Evolutionary conservation across 2,797 vertebrate species (phyloP), one percentile per base, ranked within the genome.

Genomic region (Anguilla anguilla): DNA sequence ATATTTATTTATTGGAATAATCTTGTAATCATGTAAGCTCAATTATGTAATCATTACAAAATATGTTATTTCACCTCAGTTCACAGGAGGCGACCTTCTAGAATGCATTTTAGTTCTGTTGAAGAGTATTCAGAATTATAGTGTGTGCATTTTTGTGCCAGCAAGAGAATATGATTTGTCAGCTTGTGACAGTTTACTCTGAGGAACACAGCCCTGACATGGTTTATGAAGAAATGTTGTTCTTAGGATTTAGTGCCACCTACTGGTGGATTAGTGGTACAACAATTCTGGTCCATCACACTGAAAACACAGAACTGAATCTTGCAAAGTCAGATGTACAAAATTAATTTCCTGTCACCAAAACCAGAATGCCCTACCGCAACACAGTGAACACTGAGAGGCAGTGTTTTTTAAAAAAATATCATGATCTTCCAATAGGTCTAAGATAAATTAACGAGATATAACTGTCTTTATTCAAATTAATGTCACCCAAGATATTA

Each of bases 171-270:
- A 15, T 72, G n/a, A 49, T 81, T 46, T 82, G 17, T 82, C 39
- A 46, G 25, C 0, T 35, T 17, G 72, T 77, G 13, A 77, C 43
- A 1, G 72, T 15, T n/a, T 22, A 22, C 43, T 22, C 79, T 15
- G 1, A n/a, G 1, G 46, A 51, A n/a, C 46, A 82, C 43, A 82
- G 43, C 43, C 35, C 35, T 43, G 35, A 51, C 11, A 82, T 10
- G 17, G 13, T 79, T 79, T 43, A 49, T n/a, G 79, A n/a, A 13
- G 22, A 49, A 31, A n/a, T 79, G 25, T 51, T 82, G 7, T 82
- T 82, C 15, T 82, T 82, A 51, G 79, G 15, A 49, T 82, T 82
- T 82, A 82, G 79, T 82, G 79, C 3, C 79, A 82, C 25, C 79
- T 82, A 82, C 79, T 82, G 79, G 79, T 49, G 79, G 17, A 82